phyloP scores from a whole-genome alignment of 2,888 invertebrate species.

The Ophraella communa region DNA sequence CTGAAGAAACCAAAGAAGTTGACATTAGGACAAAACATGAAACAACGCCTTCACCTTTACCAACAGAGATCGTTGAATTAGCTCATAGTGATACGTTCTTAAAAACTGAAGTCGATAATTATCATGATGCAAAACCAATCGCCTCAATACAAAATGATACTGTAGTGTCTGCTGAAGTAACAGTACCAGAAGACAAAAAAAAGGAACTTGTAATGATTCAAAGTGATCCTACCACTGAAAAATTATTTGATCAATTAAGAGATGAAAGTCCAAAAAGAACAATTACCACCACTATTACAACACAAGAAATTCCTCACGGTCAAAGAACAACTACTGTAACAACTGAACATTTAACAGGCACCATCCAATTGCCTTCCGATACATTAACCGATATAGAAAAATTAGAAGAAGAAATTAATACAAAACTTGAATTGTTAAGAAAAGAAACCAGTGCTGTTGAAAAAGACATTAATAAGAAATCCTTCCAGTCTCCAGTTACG shows the following conservation, averaged over 20 bases:
- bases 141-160: background rate
- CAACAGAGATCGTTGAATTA: slow-evolving; percentile 8
- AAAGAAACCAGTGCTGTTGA: background rate
- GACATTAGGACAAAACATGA: background rate
- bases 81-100: slow-evolving; percentile 39
- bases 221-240: background rate
- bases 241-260: background rate
- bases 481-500: background rate
- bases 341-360: slow-evolving; percentile 35
- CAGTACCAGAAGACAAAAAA: background rate
- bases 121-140: slow-evolving; percentile 40
- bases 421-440: slow-evolving; percentile 21
- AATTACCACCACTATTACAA: slow-evolving; percentile 30
- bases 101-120: slow-evolving; percentile 38
- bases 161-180: background rate
- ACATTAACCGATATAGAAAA: slow-evolving; percentile 29
- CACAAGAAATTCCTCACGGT: slow-evolving; percentile 32
- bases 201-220: background rate
- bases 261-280: slow-evolving; percentile 29
- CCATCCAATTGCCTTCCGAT: slow-evolving; percentile 25
- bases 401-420: slow-evolving; percentile 35
- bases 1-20: slow-evolving; percentile 22
- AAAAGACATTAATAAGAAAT: background rate
- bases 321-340: slow-evolving; percentile 38
- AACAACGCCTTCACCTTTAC: background rate